Evolutionary conservation across 2,888 invertebrate genomes (phyloP).

Genomic region (Chamaedrilus cognettii): DNA sequence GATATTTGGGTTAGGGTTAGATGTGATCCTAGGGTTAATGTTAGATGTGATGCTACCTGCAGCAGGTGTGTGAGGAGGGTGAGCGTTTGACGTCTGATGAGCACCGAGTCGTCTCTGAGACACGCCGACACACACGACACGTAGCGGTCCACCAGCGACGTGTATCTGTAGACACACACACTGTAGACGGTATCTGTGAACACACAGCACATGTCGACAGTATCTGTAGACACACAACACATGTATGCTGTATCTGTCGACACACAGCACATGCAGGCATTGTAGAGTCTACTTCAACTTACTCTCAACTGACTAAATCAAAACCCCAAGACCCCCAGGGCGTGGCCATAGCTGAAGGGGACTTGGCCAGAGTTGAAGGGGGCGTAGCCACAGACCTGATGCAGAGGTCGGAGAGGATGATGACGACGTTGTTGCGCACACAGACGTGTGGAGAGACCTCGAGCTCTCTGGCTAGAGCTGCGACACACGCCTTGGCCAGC

Average conservation of each 20-base stretch:
- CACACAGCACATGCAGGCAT: no score
- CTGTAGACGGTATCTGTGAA: no score
- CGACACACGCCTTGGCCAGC: constrained; percentile 68
- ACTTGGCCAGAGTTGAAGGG: background rate
- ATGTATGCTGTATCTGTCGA: no score
- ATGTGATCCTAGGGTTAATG: background rate
- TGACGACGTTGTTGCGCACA: constrained; percentile 71
- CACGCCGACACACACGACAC: constrained; percentile 70
- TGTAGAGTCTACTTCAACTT: no score
- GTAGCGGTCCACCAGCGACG: constrained; percentile 71
- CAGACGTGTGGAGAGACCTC: constrained; percentile 62
- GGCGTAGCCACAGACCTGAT: constrained; percentile 59
- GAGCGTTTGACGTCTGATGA: constrained; percentile 70
- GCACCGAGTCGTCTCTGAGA: constrained; percentile 64
- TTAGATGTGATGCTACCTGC: constrained; percentile 49
- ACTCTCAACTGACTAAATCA: no score
- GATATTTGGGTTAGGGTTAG: no score
- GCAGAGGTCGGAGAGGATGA: constrained; percentile 69
- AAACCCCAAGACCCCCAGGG: no score
- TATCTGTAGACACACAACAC: no score
- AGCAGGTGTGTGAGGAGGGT: constrained; percentile 71
- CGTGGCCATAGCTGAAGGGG: no score
- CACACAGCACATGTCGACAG: no score
- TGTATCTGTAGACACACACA: constrained; percentile 66
- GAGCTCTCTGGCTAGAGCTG: constrained; percentile 68